phyloP scores from a whole-genome alignment of 2,113 vertebrate species.

The Leuciscus idus region DNA sequence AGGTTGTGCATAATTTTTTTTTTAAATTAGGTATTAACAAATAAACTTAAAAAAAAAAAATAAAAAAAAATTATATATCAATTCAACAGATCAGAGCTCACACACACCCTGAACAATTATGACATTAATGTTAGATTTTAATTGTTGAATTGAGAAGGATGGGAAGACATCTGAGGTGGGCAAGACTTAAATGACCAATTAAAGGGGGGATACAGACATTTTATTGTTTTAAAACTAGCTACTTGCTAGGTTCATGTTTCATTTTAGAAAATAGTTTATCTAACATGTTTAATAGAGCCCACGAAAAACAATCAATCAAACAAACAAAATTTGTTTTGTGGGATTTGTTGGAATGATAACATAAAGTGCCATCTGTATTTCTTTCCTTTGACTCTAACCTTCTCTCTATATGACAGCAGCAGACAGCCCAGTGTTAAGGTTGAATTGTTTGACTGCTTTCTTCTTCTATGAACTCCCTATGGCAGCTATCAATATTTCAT shows the following conservation, averaged over 20 bases:
- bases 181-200: neutral
- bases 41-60: neutral
- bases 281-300: neutral
- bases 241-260: neutral
- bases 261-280: neutral
- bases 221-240: neutral
- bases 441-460: slow-evolving; percentile 19
- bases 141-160: neutral
- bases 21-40: neutral
- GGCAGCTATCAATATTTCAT: slow-evolving; percentile 39
- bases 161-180: neutral
- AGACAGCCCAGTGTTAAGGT: neutral
- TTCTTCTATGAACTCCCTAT: slow-evolving; percentile 33
- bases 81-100: neutral
- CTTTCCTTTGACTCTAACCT: neutral
- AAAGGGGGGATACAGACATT: neutral
- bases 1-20: neutral
- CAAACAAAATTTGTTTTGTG: neutral
- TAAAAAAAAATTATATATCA: neutral
- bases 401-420: neutral
- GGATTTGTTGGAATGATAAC: neutral
- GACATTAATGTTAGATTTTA: neutral
- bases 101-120: neutral
- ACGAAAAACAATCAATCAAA: neutral
- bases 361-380: neutral